Base-by-base conservation (phyloP, 2,797 vertebrate genomes). In the Pseudomugil gertrudae region DNA sequence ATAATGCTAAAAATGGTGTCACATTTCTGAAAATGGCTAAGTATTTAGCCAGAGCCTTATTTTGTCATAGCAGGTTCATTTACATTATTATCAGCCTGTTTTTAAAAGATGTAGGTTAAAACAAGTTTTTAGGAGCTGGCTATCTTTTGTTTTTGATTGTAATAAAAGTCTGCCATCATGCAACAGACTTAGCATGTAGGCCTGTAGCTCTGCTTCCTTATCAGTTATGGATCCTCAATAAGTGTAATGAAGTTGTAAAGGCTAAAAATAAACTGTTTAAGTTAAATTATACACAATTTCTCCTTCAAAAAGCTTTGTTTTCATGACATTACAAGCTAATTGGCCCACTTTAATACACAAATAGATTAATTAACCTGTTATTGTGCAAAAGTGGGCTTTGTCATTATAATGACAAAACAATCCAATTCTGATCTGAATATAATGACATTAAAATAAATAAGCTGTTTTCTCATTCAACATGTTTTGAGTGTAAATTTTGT, bases 401-500 rank as follows among this genome's bases (percentile, higher is more conserved):
- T 54, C 61, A 29, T 59, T 11, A 48, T 13, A 27, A 35, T 57
- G 21, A 35, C n/a, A 32, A 26, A 48, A 56, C 1, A 33, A 50
- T 48, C 15, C 9, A n/a, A 3, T 48, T 33, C 17, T 32, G 59
- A 69, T 63, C 26, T 38, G 19, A 5, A 57, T 27, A 70, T 57
- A n/a, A 63, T 24, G 23, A 19, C 45, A 50, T 56, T 35, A 17
- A 56, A 61, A 17, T 23, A 32, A 69, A 56, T 48, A 45, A 57
- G 51, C 58, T 54, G 48, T 45, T 50, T 9, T 38, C 23, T 5
- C 26, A 40, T 62, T 47, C 26, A 9, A 68, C 71, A 64, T 4
- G 17, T 30, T 61, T 24, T 66, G 32, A 45, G 14, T 57, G 51
- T 62, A 57, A 7, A 1, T 74, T 76, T 74, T 54, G 24, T 73